Conservation (phyloP, 2,113 vertebrate species). For the Alexandromys fortis region DNA sequence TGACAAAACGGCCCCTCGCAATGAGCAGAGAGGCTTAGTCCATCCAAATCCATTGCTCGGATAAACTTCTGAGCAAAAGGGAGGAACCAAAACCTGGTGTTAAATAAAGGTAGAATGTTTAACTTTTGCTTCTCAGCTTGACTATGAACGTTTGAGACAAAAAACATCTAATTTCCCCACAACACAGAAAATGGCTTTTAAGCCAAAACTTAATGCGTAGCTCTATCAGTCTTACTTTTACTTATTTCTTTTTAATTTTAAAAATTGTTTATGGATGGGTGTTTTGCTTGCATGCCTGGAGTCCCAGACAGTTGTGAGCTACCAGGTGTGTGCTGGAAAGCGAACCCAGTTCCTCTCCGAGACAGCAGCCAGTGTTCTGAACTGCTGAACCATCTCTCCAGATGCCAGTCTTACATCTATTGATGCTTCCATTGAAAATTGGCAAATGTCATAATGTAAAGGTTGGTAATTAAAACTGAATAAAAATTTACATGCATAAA, state of each 20-base stretch:
- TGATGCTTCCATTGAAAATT: neutral
- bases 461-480: neutral
- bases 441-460: neutral
- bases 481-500: neutral
- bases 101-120: neutral
- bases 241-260: neutral
- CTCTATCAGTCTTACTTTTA: neutral
- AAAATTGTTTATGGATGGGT: neutral
- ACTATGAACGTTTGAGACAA: neutral
- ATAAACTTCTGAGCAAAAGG: neutral
- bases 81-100: neutral
- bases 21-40: neutral
- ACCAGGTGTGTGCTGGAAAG: neutral
- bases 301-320: neutral
- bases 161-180: slow-evolving; percentile 3
- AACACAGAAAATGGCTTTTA: neutral
- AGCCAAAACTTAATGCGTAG: neutral
- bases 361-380: neutral
- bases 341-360: neutral
- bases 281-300: neutral
- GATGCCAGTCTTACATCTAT: neutral
- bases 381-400: neutral
- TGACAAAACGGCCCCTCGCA: neutral
- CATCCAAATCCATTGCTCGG: neutral
- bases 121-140: neutral